phyloP scores from a whole-genome alignment of 2,888 invertebrate genomes.

The Apotomis capreana region DNA sequence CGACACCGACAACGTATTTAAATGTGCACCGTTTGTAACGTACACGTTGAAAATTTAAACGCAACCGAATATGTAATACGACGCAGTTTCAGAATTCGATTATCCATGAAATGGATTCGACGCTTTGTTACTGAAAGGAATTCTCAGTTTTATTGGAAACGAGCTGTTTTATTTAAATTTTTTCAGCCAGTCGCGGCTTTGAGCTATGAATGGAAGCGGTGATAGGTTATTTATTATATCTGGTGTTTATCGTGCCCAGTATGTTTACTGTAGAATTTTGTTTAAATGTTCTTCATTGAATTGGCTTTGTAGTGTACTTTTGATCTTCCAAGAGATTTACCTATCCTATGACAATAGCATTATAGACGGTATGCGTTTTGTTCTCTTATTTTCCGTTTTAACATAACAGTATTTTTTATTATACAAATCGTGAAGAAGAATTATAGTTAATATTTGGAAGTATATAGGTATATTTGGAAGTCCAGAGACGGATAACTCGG shows the following conservation, averaged over 20 bases:
- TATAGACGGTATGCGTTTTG: too few relatives aligned
- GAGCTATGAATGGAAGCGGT: slow-evolving; percentile 7
- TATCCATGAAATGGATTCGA: slow-evolving; percentile 44
- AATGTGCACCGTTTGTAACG: slow-evolving; percentile 19
- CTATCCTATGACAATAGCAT: too few relatives aligned
- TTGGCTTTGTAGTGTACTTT: neutral
- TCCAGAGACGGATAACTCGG: too few relatives aligned
- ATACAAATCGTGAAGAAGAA: too few relatives aligned
- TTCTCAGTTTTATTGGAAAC: slow-evolving; percentile 34
- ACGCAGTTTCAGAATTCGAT: slow-evolving; percentile 43
- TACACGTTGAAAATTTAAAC: slow-evolving; percentile 34
- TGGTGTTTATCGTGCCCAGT: neutral
- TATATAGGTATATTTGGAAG: too few relatives aligned
- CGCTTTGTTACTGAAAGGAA: slow-evolving; percentile 42
- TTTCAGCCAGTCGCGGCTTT: slow-evolving; percentile 20
- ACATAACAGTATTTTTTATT: too few relatives aligned
- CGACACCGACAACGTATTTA: slow-evolving; percentile 1
- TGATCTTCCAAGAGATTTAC: neutral
- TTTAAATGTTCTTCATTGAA: neutral
- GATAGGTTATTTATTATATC: slow-evolving; percentile 8
- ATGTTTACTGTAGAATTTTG: too few relatives aligned
- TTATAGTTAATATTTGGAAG: too few relatives aligned
- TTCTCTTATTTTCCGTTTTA: too few relatives aligned
- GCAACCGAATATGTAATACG: slow-evolving; percentile 41
- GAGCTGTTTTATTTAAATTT: slow-evolving; percentile 33